Evolutionary conservation across 2,888 invertebrate species (phyloP), one percentile per base, ranked within the genome.

Genomic region (Petrolisthes manimaculis): DNA sequence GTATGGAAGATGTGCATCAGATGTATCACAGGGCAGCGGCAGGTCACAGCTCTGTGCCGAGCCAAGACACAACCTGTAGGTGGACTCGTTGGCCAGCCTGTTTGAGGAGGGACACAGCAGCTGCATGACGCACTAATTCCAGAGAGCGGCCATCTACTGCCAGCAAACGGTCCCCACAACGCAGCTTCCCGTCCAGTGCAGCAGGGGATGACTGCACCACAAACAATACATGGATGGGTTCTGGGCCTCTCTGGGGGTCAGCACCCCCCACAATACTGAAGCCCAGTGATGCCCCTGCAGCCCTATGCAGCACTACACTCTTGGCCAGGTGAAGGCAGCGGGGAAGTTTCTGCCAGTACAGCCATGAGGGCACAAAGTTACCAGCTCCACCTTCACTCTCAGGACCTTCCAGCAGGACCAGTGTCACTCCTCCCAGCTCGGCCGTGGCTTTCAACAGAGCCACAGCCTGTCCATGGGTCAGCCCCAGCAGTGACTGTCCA

Each of bases 321-420:
- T 93, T 93, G 18, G 93, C 92, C 75, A 92, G 92, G 89, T 93
- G 93, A 91, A 93, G 93, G 80, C 88, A 83, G 21, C 91, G 89
- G 54, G 94, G 94, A 92, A 94, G 91, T 88, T 93, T 92, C 84
- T 94, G 93, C 94, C 94, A 94, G 92, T 93, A 94, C 87, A 93
- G 92, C 94, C 94, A 94, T 56, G 93, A 93, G 3, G 94, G 94
- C n/a, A 93, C 93, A 91, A 94, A 94, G 92, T 93, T 93, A 53
- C 92, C 92, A 14, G 92, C 92, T n/a, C 93, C 93, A 61, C 92
- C 92, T n/a, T 92, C 92, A 5, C 93, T 93, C 92, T 94, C 93
- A 37, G 93, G 93, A 4, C 93, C 93, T 88, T 94, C 93, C 55
- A 94, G 92, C 79, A 93, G 92, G 87, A 93, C 93, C 85, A 94